Evolutionary conservation across 2,113 vertebrate genomes (phyloP).

Genomic region (Suricata suricatta): DNA sequence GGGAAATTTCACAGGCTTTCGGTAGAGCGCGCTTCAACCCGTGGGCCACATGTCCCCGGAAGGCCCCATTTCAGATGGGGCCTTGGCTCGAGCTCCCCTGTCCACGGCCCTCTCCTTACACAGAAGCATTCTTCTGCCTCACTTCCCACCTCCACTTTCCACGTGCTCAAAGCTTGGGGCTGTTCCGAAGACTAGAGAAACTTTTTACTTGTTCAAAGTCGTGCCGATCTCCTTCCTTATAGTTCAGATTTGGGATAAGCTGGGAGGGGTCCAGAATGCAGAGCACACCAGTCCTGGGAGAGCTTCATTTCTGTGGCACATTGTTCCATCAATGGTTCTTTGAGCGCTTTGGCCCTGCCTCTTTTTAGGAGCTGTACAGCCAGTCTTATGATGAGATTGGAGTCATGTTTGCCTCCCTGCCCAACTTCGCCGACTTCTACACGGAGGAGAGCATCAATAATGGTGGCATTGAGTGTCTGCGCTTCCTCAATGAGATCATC

Average conservation of each 20-base stretch:
- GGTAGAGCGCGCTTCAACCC: neutral
- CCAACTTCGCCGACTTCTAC: conserved; percentile 98
- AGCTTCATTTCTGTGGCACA: accelerated
- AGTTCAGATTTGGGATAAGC: neutral
- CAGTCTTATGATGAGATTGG: conserved; percentile 97
- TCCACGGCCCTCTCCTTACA: neutral
- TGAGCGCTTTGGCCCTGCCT: accelerated
- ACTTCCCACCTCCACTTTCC: neutral
- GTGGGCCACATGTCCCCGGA: no score
- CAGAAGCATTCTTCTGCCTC: neutral
- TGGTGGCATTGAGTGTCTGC: conserved; percentile 95
- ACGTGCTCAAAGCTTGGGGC: neutral
- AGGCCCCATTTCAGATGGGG: neutral
- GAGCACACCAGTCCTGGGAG: accelerated
- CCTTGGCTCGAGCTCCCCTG: neutral
- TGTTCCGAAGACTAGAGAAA: neutral
- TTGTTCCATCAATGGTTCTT: accelerated
- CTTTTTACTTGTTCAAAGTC: neutral
- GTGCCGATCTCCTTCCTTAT: neutral
- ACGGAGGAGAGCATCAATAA: conserved; percentile 99
- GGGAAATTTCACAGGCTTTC: no score
- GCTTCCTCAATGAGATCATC: conserved; percentile 99
- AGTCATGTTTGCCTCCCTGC: conserved; percentile 99
- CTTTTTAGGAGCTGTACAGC: conserved; percentile 94
- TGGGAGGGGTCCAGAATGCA: neutral